These are phyloP conservation scores for Nymphalis urticae DNA, from an alignment of 2,888 invertebrate species.

Conservation along the genomic window DNA sequence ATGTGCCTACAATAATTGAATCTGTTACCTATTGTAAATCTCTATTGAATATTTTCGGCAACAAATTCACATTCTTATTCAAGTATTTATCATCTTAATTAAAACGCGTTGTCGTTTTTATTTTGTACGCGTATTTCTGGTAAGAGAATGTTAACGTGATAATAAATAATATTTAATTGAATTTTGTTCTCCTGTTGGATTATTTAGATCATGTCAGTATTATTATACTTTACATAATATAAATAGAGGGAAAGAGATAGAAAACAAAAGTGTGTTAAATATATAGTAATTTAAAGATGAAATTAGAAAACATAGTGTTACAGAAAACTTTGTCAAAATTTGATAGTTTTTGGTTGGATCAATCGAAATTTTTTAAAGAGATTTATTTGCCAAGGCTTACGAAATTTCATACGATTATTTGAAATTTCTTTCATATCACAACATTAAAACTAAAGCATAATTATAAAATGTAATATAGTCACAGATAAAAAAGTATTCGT, in stretches of 20 bases:
- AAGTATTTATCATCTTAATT: not conserved
- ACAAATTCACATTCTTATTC: conserved; percentile 3
- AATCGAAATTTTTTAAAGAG: not conserved
- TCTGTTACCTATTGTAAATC: conserved; percentile 35
- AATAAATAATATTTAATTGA: conserved; percentile 7
- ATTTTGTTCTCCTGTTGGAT: not conserved
- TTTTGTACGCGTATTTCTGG: not conserved
- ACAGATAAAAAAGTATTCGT: conserved; percentile 1
- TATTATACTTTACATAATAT: not conserved
- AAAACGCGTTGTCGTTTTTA: not conserved
- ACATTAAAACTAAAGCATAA: conserved; percentile 1
- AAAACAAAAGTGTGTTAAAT: not conserved
- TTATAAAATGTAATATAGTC: conserved; percentile 10
- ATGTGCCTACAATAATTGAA: conserved; percentile 52
- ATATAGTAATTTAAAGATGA: not conserved
- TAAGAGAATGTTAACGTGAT: not conserved
- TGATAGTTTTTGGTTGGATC: not conserved
- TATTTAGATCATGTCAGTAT: not conserved
- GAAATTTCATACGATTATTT: conserved; percentile 3
- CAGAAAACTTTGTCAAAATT: not conserved
- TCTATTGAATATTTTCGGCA: conserved; percentile 5
- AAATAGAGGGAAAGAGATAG: not conserved
- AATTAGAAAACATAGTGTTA: not conserved
- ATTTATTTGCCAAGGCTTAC: not conserved
- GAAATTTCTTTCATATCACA: conserved; percentile 5